Evolutionary conservation across 2,888 invertebrate genomes (phyloP).

Genomic region (Ommatoiulus sabulosus): DNA sequence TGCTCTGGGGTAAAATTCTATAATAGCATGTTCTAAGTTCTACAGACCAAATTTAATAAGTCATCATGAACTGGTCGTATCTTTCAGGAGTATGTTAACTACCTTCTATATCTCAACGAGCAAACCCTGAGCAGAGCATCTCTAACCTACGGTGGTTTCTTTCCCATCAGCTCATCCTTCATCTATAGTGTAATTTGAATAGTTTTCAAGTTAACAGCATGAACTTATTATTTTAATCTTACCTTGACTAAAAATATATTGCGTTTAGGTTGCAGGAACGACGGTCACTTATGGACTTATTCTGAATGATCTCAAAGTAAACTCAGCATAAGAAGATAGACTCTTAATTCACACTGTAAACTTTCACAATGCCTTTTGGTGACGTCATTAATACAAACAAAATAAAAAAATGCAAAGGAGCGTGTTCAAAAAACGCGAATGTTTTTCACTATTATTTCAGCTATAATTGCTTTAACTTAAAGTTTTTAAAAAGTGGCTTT

Average conservation of each 20-base stretch:
- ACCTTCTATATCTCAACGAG: conserved; percentile 17
- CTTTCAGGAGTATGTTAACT: conserved; percentile 25
- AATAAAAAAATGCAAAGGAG: too few species aligned
- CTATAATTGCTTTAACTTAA: too few species aligned
- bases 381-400: background rate
- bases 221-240: too few species aligned
- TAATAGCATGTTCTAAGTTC: background rate
- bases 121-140: background rate
- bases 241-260: background rate
- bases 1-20: background rate
- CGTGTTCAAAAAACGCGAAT: too few species aligned
- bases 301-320: background rate
- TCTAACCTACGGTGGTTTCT: conserved; percentile 3
- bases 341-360: background rate
- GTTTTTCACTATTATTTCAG: too few species aligned
- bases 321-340: background rate
- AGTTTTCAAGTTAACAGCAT: too few species aligned
- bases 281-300: background rate
- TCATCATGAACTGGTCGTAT: background rate
- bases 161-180: background rate
- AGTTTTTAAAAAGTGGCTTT: too few species aligned
- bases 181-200: conserved; percentile 7
- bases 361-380: background rate
- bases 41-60: background rate
- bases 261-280: background rate